phyloP scores from a whole-genome alignment of 2,888 invertebrate genomes.

The Brachycybe producta region DNA sequence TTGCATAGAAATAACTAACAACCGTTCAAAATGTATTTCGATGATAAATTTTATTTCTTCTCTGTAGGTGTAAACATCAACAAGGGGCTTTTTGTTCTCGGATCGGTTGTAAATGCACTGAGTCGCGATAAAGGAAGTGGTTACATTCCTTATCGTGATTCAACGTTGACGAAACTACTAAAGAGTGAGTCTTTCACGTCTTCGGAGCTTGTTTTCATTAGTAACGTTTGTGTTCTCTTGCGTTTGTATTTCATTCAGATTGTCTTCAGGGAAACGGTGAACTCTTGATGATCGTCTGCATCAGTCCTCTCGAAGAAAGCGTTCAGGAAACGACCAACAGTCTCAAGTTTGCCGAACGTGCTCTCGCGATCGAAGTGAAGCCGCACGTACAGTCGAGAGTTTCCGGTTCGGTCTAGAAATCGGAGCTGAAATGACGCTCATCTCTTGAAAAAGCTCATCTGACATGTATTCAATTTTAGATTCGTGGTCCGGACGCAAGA shows the following conservation, averaged over 20 bases:
- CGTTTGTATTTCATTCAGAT: neutral
- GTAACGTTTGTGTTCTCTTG: neutral
- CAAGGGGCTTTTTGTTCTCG: slow-evolving; percentile 1
- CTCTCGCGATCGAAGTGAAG: neutral
- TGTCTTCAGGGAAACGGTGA: slow-evolving; percentile 8
- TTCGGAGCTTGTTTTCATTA: neutral
- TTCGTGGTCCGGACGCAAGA: no score
- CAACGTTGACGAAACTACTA: slow-evolving; percentile 1
- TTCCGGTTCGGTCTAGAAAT: no score
- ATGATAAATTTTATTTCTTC: neutral
- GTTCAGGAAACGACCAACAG: slow-evolving; percentile 7
- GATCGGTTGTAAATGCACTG: neutral
- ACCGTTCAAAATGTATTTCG: neutral
- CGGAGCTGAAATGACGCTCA: no score
- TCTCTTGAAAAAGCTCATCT: no score
- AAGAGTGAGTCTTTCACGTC: neutral
- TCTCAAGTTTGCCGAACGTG: slow-evolving; percentile 1
- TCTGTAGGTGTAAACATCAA: slow-evolving; percentile 5
- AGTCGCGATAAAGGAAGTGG: slow-evolving; percentile 2
- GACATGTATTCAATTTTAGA: no score
- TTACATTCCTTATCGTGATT: slow-evolving; percentile 8
- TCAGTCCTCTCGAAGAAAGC: slow-evolving; percentile 5
- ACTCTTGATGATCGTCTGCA: slow-evolving; percentile 6
- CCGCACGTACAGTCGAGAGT: no score
- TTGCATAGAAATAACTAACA: no score